Base-by-base conservation (phyloP, 2,113 vertebrate species). In the Puntigrus tetrazona region DNA sequence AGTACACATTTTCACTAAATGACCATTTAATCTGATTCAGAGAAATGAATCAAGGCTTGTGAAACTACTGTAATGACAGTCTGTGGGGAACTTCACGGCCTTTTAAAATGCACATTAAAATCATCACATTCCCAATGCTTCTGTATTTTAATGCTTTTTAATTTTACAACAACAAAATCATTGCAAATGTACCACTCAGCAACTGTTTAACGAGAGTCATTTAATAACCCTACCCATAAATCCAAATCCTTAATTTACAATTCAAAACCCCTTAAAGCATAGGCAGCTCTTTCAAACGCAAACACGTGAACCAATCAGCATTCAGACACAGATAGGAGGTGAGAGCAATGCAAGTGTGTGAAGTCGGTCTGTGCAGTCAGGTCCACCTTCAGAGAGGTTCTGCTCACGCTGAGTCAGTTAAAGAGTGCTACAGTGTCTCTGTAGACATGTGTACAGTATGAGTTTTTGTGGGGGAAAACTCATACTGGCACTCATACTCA, bases 251-350 rank as follows among this genome's bases (percentile, higher is more conserved):
- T 69, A 8, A 36, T 25, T 78, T 57, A 57, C 45, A 76, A 76
- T 20, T 14, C 1, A 14, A 55, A 31, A 38, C 8, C 31, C 75
- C 31, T 52, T 36, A 11, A 78, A 52, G 31, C 75, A 76, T 7
- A 50, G 43, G 41, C 47, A 57, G 5, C 50, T 57, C 3, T 9
- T 52, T 52, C 31, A 9, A 38, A 77, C 2, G 7, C 31, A 77
- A 77, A 77, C 10, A n/a, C 7, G 0, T 52, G 36, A 52, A 36
- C 27, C 7, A 72, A 52, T 72, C 22, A 36, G 11, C 20, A 50
- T 72, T 14, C 50, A 72, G 22, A 57, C 65, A n/a, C 80, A 82
- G 31, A 73, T 69, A 59, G n/a, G 45, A 36, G 69, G 47, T n/a
- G n/a, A 50, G 47, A 50, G 16, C 47, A 2, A 50, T 50, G 47